Evolutionary conservation across 2,888 invertebrate species (phyloP), one percentile per base, ranked within the genome.

Genomic region (Ornithoptera priamus): DNA sequence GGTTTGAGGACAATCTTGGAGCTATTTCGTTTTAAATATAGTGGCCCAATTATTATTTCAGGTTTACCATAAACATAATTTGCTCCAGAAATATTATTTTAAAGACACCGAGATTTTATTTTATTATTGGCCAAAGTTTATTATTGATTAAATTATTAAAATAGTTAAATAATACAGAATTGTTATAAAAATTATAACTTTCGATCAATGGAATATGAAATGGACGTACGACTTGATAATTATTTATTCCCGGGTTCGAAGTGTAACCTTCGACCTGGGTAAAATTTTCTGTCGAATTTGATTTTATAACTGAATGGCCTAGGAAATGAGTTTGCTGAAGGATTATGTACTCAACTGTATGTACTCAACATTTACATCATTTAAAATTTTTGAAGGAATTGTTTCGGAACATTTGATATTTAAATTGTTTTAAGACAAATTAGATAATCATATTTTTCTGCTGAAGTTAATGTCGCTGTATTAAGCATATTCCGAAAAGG

Each of bases 101-200:
- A 50, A 24, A 18, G 50, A 17, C 53, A 36, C 24, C 50, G 46
- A 50, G 66, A 20, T 12, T 50, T 46, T 15, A 53, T 50, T 20
- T 53, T 61, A 60, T 53, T 66, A 36, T 53, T 60, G 24, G 61
- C 18, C 20, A 50, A 50, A 50, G 22, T 46, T 30, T 24, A 2
- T 66, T 66, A 20, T 66, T 61, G n/a, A 60, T 4, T 30, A 30
- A 20, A 22, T 24, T 46, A 22, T 20, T 59, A 36, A 66, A 61
- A 30, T 50, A n/a, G 50, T 66, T 66, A 1, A 66, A 30, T 17
- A 60, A 30, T n/a, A 20, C 42, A 8, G 53, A 7, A 63, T 63
- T 63, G n/a, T 63, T 24, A 22, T 50, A 30, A 53, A n/a, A 30
- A 15, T 15, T 50, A 59, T 59, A 15, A 59, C 46, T 58, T 42